Conservation (phyloP, 2,888 invertebrate species). For the Druceiella hillmani region DNA sequence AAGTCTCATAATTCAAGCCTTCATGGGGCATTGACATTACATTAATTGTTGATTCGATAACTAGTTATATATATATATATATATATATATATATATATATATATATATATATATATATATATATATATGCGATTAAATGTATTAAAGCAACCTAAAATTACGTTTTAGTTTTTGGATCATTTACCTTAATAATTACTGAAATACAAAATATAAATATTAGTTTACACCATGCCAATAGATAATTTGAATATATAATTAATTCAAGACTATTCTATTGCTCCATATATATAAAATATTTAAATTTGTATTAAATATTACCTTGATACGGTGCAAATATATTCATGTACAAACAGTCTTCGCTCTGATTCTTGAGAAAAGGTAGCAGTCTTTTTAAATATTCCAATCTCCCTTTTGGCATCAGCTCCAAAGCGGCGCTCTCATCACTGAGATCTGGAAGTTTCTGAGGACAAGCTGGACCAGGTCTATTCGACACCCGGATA, state of each 20-base stretch:
- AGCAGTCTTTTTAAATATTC: constrained; percentile 86
- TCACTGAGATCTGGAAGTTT: constrained; percentile 78
- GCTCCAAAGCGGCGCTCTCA: constrained; percentile 73
- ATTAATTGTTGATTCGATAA: too few species aligned
- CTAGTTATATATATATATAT: constrained; percentile 17
- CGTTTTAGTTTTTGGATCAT: too few species aligned
- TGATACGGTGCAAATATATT: constrained; percentile 95
- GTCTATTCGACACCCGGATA: constrained; percentile 70
- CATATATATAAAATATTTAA: too few species aligned
- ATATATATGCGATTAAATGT: constrained; percentile 15
- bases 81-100: constrained; percentile 17
- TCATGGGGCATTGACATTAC: too few species aligned
- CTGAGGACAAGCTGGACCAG: constrained; percentile 90
- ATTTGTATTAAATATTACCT: constrained; percentile 70
- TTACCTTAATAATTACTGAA: too few species aligned
- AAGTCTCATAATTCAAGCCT: too few species aligned
- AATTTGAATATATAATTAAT: too few species aligned
- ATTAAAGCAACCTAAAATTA: too few species aligned
- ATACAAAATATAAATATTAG: too few species aligned
- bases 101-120: constrained; percentile 17
- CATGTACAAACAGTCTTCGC: constrained; percentile 96
- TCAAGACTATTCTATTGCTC: too few species aligned
- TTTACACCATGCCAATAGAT: too few species aligned
- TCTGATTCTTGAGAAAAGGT: constrained; percentile 88
- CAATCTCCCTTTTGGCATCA: constrained; percentile 86